phyloP scores from a whole-genome alignment of 2,888 invertebrate genomes.

The Lysandra bellargus region DNA sequence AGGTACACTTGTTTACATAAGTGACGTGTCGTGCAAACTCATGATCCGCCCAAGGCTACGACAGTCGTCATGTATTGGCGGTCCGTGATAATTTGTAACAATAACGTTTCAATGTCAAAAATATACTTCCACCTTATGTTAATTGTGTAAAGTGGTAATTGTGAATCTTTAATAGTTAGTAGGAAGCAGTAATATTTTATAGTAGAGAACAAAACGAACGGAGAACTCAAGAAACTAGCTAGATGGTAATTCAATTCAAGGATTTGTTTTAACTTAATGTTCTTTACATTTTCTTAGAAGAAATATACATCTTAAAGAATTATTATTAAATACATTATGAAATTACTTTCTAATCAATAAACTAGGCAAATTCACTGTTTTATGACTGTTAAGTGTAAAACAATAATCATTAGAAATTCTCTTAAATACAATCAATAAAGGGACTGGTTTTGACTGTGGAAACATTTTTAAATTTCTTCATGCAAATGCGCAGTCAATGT shows the following conservation, averaged over 20 bases:
- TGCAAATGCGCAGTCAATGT: not conserved
- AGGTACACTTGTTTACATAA: slow-evolving; percentile 49
- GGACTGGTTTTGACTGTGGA: not conserved
- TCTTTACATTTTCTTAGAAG: not conserved
- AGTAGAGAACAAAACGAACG: not conserved
- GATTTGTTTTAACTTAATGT: not conserved
- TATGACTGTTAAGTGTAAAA: not conserved
- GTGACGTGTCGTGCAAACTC: slow-evolving; percentile 68
- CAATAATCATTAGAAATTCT: not conserved
- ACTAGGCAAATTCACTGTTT: not conserved
- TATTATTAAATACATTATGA: not conserved
- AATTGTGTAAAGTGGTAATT: slow-evolving; percentile 1
- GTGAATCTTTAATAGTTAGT: not conserved
- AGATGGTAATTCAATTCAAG: not conserved
- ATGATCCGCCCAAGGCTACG: slow-evolving; percentile 69
- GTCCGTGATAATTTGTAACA: slow-evolving; percentile 66
- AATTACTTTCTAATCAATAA: not conserved
- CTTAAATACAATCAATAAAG: not conserved
- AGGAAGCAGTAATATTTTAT: not conserved
- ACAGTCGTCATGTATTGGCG: slow-evolving; percentile 62
- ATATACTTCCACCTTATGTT: slow-evolving; percentile 42
- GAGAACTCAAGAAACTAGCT: not conserved
- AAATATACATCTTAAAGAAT: too few species aligned
- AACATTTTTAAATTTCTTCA: not conserved
- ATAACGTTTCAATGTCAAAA: slow-evolving; percentile 67